These are phyloP conservation scores for Mermis nigrescens DNA, from an alignment of 2,888 invertebrate genomes.

Conservation along the genomic window DNA sequence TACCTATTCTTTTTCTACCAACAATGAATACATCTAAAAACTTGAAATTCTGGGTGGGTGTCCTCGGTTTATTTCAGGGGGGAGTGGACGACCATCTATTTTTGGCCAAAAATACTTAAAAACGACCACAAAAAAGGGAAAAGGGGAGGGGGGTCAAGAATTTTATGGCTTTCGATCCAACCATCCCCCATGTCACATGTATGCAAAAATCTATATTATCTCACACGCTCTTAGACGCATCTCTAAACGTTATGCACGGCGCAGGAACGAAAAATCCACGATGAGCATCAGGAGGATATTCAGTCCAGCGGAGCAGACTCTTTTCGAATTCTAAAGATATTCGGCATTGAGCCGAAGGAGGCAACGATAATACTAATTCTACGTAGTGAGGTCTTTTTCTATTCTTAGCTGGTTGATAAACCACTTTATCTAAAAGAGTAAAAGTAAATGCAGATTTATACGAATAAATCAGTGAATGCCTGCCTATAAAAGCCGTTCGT, in stretches of 20 bases:
- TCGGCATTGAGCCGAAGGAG: constrained; percentile 19
- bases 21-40: too few relatives aligned
- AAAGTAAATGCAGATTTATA: neutral
- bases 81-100: too few relatives aligned
- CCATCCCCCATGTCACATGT: neutral
- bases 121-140: too few relatives aligned
- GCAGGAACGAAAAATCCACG: constrained; percentile 81
- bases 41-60: too few relatives aligned
- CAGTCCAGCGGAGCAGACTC: constrained; percentile 90
- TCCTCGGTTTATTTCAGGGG: too few relatives aligned
- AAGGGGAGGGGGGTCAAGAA: too few relatives aligned
- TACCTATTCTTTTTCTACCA: too few relatives aligned
- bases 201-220: neutral
- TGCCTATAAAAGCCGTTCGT: too few relatives aligned
- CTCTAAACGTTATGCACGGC: constrained; percentile 37
- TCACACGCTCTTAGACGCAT: too few relatives aligned
- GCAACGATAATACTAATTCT: constrained; percentile 40
- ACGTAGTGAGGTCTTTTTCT: constrained; percentile 64
- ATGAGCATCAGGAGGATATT: constrained; percentile 97
- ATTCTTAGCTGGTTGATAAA: constrained; percentile 52
- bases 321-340: constrained; percentile 67
- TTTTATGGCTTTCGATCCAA: neutral
- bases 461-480: neutral
- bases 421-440: neutral
- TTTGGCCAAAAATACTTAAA: too few relatives aligned